These are phyloP conservation scores for Silurus meridionalis DNA, from an alignment of 2,113 vertebrate species.

Conservation along the genomic window DNA sequence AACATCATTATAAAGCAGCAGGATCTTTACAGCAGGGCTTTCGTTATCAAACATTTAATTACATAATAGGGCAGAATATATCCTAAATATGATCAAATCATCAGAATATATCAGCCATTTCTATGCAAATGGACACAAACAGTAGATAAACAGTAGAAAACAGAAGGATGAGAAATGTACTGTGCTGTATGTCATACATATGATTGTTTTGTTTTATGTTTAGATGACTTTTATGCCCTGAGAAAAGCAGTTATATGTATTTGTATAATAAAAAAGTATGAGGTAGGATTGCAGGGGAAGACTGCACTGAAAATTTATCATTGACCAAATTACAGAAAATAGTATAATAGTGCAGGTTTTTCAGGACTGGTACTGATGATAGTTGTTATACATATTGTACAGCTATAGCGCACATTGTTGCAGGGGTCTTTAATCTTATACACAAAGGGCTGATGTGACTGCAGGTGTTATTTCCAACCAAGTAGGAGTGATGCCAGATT, in stretches of 20 bases:
- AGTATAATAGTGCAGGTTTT: background rate
- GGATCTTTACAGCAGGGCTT: constrained; percentile 7
- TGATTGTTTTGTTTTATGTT: background rate
- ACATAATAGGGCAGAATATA: background rate
- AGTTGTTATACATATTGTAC: background rate
- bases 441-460: background rate
- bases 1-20: background rate
- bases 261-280: background rate
- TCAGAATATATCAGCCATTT: background rate
- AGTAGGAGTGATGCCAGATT: background rate
- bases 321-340: background rate
- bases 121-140: background rate
- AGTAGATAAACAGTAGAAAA: background rate
- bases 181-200: background rate
- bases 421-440: too few relatives aligned
- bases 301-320: background rate
- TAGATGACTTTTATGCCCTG: background rate
- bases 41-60: background rate
- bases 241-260: background rate
- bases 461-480: background rate
- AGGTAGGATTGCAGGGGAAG: background rate
- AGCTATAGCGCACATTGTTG: background rate
- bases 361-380: background rate
- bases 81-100: constrained; percentile 5
- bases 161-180: background rate